phyloP scores from a whole-genome alignment of 2,888 invertebrate genomes.

The Leucoma salicis region DNA sequence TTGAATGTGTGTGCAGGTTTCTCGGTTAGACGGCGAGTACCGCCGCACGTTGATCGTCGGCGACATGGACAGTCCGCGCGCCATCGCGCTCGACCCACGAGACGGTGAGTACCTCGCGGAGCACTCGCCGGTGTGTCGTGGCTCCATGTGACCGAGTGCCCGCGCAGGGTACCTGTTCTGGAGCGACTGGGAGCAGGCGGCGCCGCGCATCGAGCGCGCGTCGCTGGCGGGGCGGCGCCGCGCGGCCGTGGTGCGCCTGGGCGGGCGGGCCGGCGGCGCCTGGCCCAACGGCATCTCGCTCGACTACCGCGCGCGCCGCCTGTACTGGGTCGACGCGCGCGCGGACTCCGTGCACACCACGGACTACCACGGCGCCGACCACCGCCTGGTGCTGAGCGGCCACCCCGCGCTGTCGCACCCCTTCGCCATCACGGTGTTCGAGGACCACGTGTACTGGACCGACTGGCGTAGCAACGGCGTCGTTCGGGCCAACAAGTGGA shows the following conservation, averaged over 20 bases:
- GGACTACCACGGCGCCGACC: slow-evolving; percentile 89
- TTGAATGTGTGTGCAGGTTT: slow-evolving; percentile 43
- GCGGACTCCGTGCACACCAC: slow-evolving; percentile 94
- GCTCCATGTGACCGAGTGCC: slow-evolving; percentile 5
- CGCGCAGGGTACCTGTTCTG: slow-evolving; percentile 86
- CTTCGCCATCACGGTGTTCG: slow-evolving; percentile 93
- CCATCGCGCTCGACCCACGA: slow-evolving; percentile 91
- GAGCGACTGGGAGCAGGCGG: slow-evolving; percentile 92
- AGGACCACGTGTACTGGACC: slow-evolving; percentile 95
- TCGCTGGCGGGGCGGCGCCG: slow-evolving; percentile 89
- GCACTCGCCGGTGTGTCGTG: slow-evolving; percentile 86
- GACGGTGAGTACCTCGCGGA: slow-evolving; percentile 82
- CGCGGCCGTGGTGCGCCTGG: slow-evolving; percentile 82
- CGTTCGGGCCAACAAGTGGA: slow-evolving; percentile 94
- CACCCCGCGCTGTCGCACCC: slow-evolving; percentile 92
- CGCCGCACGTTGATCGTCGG: slow-evolving; percentile 90
- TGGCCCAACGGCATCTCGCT: slow-evolving; percentile 94
- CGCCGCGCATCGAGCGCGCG: slow-evolving; percentile 91
- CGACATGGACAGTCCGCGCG: slow-evolving; percentile 92
- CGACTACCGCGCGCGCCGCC: slow-evolving; percentile 86
- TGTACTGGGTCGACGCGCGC: slow-evolving; percentile 92
- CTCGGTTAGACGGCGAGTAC: slow-evolving; percentile 83
- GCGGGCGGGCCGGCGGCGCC: slow-evolving; percentile 83
- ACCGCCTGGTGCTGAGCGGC: slow-evolving; percentile 86
- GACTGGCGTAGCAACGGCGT: slow-evolving; percentile 96